A percentile compares a stretch with the other conserved stretches of the same genome.
These are phyloP conservation scores for Teleiodes luculella DNA, from an alignment of 2,888 invertebrate genomes.

Conservation along the genomic window DNA sequence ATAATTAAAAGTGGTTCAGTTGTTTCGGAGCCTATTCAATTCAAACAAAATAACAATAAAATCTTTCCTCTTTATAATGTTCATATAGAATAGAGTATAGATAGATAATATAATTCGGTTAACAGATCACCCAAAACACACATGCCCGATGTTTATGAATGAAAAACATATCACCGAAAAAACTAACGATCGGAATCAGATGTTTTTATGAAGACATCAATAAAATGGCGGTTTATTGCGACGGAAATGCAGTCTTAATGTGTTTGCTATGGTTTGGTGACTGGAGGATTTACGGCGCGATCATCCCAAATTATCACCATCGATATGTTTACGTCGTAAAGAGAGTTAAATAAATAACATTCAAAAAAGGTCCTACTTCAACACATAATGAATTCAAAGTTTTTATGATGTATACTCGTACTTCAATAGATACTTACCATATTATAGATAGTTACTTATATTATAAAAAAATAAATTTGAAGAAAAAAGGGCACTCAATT, in stretches of 20 bases:
- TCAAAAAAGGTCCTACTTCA: too few species aligned
- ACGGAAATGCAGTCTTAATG: background rate
- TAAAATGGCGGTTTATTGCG: constrained; percentile 5
- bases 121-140: background rate
- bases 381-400: background rate
- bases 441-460: too few species aligned
- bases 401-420: background rate
- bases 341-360: too few species aligned
- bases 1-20: too few species aligned
- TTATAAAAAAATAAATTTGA: too few species aligned
- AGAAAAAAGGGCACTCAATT: too few species aligned
- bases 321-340: background rate
- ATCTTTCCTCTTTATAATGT: too few species aligned
- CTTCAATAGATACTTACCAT: too few species aligned
- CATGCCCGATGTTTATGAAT: background rate
- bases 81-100: too few species aligned
- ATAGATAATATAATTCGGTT: too few species aligned
- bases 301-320: background rate
- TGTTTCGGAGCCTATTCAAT: too few species aligned
- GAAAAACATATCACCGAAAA: background rate
- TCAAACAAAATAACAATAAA: too few species aligned
- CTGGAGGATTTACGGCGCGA: constrained; percentile 9
- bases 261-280: background rate
- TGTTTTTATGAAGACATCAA: background rate
- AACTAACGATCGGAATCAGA: background rate